Conservation (phyloP, 1,140 invertebrate species). For the Caenorhabditis brenneri region DNA sequence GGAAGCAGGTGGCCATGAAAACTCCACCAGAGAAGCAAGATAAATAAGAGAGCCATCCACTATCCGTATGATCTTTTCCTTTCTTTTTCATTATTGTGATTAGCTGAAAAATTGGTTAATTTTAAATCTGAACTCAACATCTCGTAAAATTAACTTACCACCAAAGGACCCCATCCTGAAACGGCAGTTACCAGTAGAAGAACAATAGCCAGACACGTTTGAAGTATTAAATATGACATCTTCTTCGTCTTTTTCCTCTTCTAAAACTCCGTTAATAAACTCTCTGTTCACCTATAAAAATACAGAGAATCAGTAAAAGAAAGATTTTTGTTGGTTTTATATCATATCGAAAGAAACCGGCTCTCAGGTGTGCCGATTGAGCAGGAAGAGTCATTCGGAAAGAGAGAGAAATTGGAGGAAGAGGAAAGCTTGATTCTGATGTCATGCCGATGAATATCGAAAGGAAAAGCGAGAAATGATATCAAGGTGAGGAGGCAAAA, state of each 20-base stretch:
- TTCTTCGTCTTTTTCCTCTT: not conserved
- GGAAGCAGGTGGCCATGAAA: constrained; percentile 80
- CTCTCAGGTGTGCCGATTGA: not conserved
- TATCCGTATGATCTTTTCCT: constrained; percentile 20
- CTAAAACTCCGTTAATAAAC: too few species aligned
- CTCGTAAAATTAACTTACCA: constrained; percentile 48
- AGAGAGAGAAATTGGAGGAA: not conserved
- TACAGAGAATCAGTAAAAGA: not conserved
- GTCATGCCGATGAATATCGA: not conserved
- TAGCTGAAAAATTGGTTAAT: constrained; percentile 35
- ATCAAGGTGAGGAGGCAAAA: not conserved
- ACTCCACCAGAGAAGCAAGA: constrained; percentile 86
- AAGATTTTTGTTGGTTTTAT: constrained; percentile 36
- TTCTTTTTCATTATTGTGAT: constrained; percentile 42
- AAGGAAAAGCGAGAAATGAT: not conserved
- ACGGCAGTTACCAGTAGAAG: constrained; percentile 62
- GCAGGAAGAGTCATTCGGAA: not conserved
- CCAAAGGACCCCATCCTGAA: constrained; percentile 59
- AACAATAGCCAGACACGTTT: constrained; percentile 55
- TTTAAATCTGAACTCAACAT: constrained; percentile 39
- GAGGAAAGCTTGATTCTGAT: constrained; percentile 37
- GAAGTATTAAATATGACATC: constrained; percentile 47
- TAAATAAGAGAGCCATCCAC: constrained; percentile 73
- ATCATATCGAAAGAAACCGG: constrained; percentile 8
- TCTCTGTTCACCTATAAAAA: not conserved